Percentiles rank a stretch among this genome's conserved stretches.
These are phyloP conservation scores for Acrocyrtus sp. DNA, from an alignment of 2,888 invertebrate species.

Conservation along the genomic window DNA sequence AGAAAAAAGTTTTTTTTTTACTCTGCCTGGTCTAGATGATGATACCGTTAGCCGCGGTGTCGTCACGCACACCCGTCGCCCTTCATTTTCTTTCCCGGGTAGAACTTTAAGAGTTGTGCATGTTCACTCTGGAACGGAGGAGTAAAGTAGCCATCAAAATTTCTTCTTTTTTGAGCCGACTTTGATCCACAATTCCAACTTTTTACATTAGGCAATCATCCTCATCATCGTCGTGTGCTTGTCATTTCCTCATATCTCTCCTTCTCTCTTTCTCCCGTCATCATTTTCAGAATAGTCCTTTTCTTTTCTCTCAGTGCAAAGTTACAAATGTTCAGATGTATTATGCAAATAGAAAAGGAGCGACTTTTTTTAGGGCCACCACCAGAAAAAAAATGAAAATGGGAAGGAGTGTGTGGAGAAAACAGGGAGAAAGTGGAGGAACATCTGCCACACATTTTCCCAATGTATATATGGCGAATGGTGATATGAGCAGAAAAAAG, in stretches of 20 bases:
- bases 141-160: slow-evolving; percentile 45
- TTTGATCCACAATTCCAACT: slow-evolving; percentile 53
- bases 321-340: slow-evolving; percentile 27
- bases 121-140: background rate
- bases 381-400: slow-evolving; percentile 6
- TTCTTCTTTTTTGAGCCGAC: slow-evolving; percentile 38
- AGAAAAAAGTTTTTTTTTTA: slow-evolving; percentile 42
- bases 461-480: too few species aligned
- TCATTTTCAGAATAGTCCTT: slow-evolving; percentile 1
- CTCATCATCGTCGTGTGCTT: slow-evolving; percentile 4
- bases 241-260: slow-evolving; percentile 3
- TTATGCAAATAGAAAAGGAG: slow-evolving; percentile 33
- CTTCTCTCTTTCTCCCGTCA: slow-evolving; percentile 3
- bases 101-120: too few species aligned
- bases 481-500: too few species aligned
- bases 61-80: slow-evolving; percentile 40
- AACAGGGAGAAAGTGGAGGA: slow-evolving; percentile 25
- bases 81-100: slow-evolving; percentile 15
- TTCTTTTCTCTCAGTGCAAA: too few species aligned
- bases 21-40: slow-evolving; percentile 46
- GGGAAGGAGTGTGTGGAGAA: slow-evolving; percentile 11
- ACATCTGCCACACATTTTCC: too few species aligned
- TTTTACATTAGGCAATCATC: slow-evolving; percentile 43
- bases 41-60: slow-evolving; percentile 16
- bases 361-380: too few species aligned